Base-by-base conservation (phyloP, 2,113 vertebrate species). In the Rissa tridactyla region DNA sequence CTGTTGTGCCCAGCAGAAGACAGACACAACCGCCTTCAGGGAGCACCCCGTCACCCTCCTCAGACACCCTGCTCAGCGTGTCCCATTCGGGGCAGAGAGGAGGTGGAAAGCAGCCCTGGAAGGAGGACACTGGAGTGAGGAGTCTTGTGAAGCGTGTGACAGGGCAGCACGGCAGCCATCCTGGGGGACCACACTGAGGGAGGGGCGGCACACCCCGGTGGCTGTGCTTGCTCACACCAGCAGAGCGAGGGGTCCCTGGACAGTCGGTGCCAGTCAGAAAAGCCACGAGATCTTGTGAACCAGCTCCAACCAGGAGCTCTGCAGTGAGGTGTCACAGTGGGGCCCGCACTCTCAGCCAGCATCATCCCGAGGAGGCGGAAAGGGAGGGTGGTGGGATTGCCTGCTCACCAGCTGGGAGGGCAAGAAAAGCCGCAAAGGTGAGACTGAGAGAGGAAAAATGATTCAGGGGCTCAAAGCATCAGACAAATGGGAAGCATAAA, bases 401-500 rank as follows among this genome's bases (percentile, higher is more conserved):
- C 58, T 76, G 73, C 62, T 69, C 2, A 0, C 23, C 58, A 38
- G 32, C 82, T 80, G 46, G 68, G 40, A 82, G 21, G 20, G 42
- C 1, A 2, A 92, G 51, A 71, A 60, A 51, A 79, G 64, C n/a
- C 27, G 1, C 54, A 87, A 80, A 94, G 89, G 91, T 94, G 89
- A 88, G 82, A n/a, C 64, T 21, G 25, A 62, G 46, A 81, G 58
- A 91, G 40, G 57, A 62, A 86, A 85, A 95, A 89, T 92, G 46
- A 92, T 70, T 95, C 94, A 95, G 4, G 6, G 77, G 26, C 71
- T 95, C 3, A 1, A 68, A 23, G 1, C 8, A 0, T 40, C 36
- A 85, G 73, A 90, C 58, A 82, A 95, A 91, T 32, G 84, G 44
- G 83, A 92, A 85, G 60, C 62, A 93, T 90, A 92, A 96, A 92